A percentile compares a stretch with the other conserved stretches of the same genome.
These are phyloP conservation scores for Drosophila sulfurigaster DNA, from an alignment of 1,140 invertebrate species.

Conservation along the genomic window DNA sequence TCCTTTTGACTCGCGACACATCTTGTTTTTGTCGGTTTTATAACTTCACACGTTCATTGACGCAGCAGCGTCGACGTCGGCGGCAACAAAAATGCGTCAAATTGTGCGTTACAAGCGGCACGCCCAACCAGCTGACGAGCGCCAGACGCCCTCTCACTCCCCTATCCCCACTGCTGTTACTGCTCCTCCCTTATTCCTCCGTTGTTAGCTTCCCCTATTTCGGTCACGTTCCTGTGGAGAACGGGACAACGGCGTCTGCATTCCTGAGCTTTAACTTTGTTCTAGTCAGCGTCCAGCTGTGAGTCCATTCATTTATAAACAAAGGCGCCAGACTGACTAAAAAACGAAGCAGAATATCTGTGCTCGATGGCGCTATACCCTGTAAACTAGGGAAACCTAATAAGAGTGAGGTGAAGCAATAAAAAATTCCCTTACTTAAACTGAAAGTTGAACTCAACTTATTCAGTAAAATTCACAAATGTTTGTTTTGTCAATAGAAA, in stretches of 20 bases:
- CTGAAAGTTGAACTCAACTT: too few relatives aligned
- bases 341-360: neutral
- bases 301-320: neutral
- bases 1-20: conserved; percentile 19
- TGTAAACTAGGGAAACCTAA: neutral
- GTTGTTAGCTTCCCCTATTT: conserved; percentile 18
- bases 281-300: conserved; percentile 41
- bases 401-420: too few relatives aligned
- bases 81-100: conserved; percentile 64
- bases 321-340: conserved; percentile 33
- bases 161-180: neutral
- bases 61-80: conserved; percentile 5
- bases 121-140: conserved; percentile 43
- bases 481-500: too few relatives aligned
- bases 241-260: conserved; percentile 19
- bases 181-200: neutral
- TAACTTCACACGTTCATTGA: conserved; percentile 56
- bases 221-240: conserved; percentile 47
- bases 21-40: conserved; percentile 11
- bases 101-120: conserved; percentile 74
- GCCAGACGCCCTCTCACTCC: neutral
- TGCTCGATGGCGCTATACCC: neutral
- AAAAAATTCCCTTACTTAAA: too few relatives aligned
- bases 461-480: too few relatives aligned
- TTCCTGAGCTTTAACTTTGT: conserved; percentile 44